Evolutionary conservation across 2,797 vertebrate species (phyloP), one percentile per base, ranked within the genome.

Genomic region (Neosilurus hyrtlii): DNA sequence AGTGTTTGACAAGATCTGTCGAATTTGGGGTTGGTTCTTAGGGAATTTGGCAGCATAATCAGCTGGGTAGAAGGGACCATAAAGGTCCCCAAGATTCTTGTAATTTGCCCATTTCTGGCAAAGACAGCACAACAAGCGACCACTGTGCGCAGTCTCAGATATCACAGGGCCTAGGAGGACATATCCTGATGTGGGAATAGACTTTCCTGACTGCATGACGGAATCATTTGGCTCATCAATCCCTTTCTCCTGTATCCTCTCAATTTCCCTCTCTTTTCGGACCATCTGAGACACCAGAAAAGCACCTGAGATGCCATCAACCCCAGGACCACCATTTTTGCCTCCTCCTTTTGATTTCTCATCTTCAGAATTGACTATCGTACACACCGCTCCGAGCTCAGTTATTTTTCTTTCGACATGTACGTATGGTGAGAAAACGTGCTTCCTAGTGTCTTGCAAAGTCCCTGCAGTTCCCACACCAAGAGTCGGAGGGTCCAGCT

Each of bases 71-170:
- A 96, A 99, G 73, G 98, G 98, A 86, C 98, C 98, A 56, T 97
- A 99, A 81, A 99, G 96, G 91, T 99, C 98, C 35, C 98, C 98
- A 81, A 99, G 96, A 90, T 98, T 97, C 88, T 97, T 96, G 90
- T 97, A 99, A 93, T 98, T 99, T 86, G 97, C 97, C 96, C 97
- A 99, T 92, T 99, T 99, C 90, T 98, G 97, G 89, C 98, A 99
- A 56, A 99, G 94, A 91, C 97, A 99, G 90, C 98, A 99, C 62
- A 99, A 95, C 86, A 99, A 93, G 84, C 96, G 96, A 79, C 97
- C 98, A 22, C 96, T 92, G 77, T 97, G 95, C 87, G 94, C 93
- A 59, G 96, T 96, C 87, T 99, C 98, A 8, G 96, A 97, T 54
- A 97, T 94, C 78, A 97, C 96, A 1, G 97, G 97, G 73, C 98